phyloP scores from a whole-genome alignment of 2,113 vertebrate genomes.

The Chiloscyllium plagiosum region DNA sequence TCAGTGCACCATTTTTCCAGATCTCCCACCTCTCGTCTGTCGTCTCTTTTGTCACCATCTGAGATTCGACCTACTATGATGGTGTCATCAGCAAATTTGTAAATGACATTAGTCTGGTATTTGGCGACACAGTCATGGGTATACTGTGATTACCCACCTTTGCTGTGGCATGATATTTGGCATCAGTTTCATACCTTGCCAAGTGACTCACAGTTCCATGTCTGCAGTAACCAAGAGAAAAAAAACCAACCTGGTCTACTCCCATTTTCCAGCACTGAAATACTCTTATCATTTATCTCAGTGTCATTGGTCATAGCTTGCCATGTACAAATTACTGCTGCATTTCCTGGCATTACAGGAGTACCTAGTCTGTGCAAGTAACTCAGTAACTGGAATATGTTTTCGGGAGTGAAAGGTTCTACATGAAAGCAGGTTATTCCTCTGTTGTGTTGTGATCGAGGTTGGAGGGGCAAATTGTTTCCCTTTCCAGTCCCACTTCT shows the following conservation, averaged over 20 bases:
- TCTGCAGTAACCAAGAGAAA: too few relatives aligned
- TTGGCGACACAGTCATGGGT: too few relatives aligned
- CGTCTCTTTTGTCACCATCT: too few relatives aligned
- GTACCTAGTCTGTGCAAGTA: neutral
- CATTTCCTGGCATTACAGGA: neutral
- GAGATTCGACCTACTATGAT: too few relatives aligned
- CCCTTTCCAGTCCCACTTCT: too few relatives aligned
- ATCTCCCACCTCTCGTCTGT: too few relatives aligned
- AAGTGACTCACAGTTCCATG: neutral
- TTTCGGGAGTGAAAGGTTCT: neutral
- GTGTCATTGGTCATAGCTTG: neutral
- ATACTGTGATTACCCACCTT: neutral
- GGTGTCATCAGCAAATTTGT: too few relatives aligned
- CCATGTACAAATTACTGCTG: neutral
- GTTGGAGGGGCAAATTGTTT: too few relatives aligned
- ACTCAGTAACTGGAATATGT: neutral
- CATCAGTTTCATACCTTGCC: neutral
- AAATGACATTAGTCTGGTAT: too few relatives aligned
- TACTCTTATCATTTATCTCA: neutral
- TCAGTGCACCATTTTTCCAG: too few relatives aligned
- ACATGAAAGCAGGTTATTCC: neutral
- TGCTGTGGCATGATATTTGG: neutral
- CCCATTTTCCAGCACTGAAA: neutral
- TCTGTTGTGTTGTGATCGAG: neutral
- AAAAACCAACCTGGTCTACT: too few relatives aligned